Base-by-base conservation (phyloP, 2,888 invertebrate genomes). In the Drosophila koepferae region DNA sequence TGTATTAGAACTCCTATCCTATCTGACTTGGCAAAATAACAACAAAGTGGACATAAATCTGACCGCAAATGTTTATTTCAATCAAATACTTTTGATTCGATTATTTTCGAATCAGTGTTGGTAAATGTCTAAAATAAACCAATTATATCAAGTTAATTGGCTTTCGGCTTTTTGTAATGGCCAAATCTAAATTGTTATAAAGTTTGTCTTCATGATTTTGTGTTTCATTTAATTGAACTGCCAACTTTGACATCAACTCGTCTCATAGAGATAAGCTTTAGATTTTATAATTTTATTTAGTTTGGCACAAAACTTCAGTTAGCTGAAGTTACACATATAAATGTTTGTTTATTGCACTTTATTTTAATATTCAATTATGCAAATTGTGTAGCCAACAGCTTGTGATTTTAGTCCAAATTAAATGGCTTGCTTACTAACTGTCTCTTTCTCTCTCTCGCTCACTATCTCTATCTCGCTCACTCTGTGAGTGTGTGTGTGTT, bases 351-450 rank as follows among this genome's bases (percentile, higher is more conserved):
- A 16, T 55, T 55, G 28, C 23, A 41, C 12, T 18, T 34, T 44
- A 40, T 55, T 82, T 72, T 59, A 38, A 61, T 56, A 75, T 77
- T 77, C 82, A 90, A 82, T 90, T 86, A 86, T 88, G 90, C 75
- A 90, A 78, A 77, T 84, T 75, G 23, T 49, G 44, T 34, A 38
- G 56, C 16, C 49, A 46, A 34, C 60, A 49, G 59, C 59, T 67
- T 77, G 63, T 81, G 63, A 63, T 63, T 74, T 75, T 71, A 66
- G 59, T 53, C 40, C 60, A 81, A 82, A 85, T 87, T 74, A 80
- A 85, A 82, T 58, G 70, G 74, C 44, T 59, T 2, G 46, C 36
- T 63, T 1, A n/a, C 18, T 36, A 14, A n/a, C 31, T 36, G 18
- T 58, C 43, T 23, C 31, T 44, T n/a, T 51, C 34, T 67, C 34